phyloP scores from a whole-genome alignment of 2,797 vertebrate genomes.

The Mormyrops boulengeri region DNA sequence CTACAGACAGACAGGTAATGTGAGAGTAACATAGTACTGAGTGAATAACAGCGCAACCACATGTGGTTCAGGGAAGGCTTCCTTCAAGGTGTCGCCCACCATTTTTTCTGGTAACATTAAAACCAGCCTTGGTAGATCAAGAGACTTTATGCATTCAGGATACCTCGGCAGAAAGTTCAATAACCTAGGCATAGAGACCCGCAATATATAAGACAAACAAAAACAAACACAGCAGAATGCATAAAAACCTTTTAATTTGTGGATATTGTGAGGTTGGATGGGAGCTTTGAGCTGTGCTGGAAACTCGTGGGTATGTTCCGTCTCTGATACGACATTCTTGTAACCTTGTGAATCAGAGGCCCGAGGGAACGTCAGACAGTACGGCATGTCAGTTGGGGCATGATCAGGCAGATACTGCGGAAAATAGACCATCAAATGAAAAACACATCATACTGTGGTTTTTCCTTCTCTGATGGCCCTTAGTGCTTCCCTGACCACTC shows the following conservation, averaged over 20 bases:
- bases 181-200: no score
- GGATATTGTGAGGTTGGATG: constrained; percentile 26
- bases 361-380: background rate
- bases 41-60: background rate
- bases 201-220: background rate
- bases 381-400: background rate
- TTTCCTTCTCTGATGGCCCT: background rate
- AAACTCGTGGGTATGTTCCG: constrained; percentile 22
- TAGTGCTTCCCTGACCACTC: background rate
- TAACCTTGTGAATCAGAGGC: constrained; percentile 30
- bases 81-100: background rate
- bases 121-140: background rate
- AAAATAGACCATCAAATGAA: background rate
- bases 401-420: background rate
- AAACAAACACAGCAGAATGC: background rate
- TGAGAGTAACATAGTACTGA: background rate
- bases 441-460: background rate
- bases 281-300: constrained; percentile 24
- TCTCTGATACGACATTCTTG: constrained; percentile 20
- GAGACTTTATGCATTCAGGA: background rate
- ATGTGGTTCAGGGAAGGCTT: background rate
- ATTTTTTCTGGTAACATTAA: background rate
- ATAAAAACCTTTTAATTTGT: constrained; percentile 8
- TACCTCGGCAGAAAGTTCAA: background rate
- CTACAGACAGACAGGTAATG: background rate